A percentile compares a stretch with the other conserved stretches of the same genome.
phyloP scores from a whole-genome alignment of 2,113 vertebrate species.

The human region GRCh38 chr12:30462501-30463000 shows the following conservation, averaged over 20 bases:
- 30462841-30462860: not conserved
- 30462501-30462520: not conserved
- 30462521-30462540: not conserved
- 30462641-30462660: not conserved
- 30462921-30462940: not conserved
- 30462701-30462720: conserved; percentile 28
- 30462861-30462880: not conserved
- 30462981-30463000: not conserved
- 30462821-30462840: not conserved
- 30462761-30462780: not conserved
- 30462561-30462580: not conserved
- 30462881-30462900: not conserved
- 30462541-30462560: not conserved
- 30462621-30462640: not conserved
- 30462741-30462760: not conserved
- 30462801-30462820: not conserved
- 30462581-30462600: not conserved
- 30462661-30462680: not conserved
- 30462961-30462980: not conserved
- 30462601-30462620: not conserved
- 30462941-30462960: not conserved
- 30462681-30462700: not conserved
- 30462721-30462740: not conserved
- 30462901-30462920: not conserved
- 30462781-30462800: not conserved